These are phyloP conservation scores for Eptesicus fuscus DNA, from an alignment of 2,113 vertebrate genomes.

Conservation along the genomic window DNA sequence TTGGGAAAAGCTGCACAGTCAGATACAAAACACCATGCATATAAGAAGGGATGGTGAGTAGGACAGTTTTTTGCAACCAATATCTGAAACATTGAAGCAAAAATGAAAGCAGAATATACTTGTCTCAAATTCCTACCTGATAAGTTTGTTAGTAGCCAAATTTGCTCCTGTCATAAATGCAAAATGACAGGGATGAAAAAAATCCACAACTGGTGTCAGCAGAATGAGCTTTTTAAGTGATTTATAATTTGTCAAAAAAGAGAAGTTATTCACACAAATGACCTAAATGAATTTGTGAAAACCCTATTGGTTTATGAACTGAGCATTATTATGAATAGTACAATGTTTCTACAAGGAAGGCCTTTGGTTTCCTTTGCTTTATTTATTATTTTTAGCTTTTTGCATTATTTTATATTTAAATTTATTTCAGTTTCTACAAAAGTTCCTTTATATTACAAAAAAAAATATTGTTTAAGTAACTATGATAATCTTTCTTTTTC, in stretches of 20 bases:
- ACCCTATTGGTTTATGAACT: background rate
- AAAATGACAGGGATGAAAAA: background rate
- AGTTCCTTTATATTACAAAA: background rate
- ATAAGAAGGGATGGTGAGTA: fast-evolving
- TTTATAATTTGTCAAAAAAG: slow-evolving; percentile 9
- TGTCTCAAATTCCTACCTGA: background rate
- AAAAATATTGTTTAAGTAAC: background rate
- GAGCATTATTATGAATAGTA: background rate
- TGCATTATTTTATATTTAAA: background rate
- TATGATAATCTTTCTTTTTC: background rate
- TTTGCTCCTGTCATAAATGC: background rate
- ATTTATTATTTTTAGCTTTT: background rate
- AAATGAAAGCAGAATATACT: background rate
- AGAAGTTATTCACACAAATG: background rate
- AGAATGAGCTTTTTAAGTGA: slow-evolving; percentile 31
- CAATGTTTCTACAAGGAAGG: background rate
- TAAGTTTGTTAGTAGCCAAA: background rate
- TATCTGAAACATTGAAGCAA: background rate
- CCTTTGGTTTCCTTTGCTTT: background rate
- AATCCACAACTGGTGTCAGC: background rate
- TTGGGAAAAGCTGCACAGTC: background rate
- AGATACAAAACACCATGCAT: fast-evolving
- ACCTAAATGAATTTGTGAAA: background rate
- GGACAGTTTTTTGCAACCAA: background rate
- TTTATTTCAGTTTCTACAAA: background rate